These are phyloP conservation scores for Epinephelus coioides DNA, from an alignment of 2,797 vertebrate species.

Conservation along the genomic window DNA sequence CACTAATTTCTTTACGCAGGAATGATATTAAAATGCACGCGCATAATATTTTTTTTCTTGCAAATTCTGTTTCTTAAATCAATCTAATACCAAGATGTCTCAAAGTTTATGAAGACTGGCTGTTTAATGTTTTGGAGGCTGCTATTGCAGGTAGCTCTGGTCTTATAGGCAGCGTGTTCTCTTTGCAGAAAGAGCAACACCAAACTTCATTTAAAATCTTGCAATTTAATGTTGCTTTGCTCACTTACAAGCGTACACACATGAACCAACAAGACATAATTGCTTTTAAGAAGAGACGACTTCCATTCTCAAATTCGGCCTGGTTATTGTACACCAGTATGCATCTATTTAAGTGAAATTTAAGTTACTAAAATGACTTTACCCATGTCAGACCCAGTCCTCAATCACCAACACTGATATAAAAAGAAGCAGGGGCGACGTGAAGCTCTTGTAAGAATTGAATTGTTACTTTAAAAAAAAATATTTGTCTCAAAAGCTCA, in stretches of 20 bases:
- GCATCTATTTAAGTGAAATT: background rate
- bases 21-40: background rate
- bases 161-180: background rate
- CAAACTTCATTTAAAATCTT: background rate
- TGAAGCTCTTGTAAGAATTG: background rate
- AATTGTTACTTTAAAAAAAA: background rate
- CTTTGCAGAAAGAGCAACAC: background rate
- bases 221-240: background rate
- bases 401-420: background rate
- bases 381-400: background rate
- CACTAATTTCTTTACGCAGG: rapidly evolving
- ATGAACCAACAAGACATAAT: rapidly evolving
- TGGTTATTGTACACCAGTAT: background rate
- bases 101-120: background rate
- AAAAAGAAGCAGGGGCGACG: rapidly evolving
- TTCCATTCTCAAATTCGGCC: background rate
- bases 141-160: background rate
- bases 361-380: background rate
- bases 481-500: background rate
- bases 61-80: background rate
- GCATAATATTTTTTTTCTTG: no score
- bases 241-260: background rate
- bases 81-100: background rate
- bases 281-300: background rate
- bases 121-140: background rate